Evolutionary conservation across 2,888 invertebrate genomes (phyloP), one percentile per base, ranked within the genome.

Genomic region (Troglohyphantes excavatus): DNA sequence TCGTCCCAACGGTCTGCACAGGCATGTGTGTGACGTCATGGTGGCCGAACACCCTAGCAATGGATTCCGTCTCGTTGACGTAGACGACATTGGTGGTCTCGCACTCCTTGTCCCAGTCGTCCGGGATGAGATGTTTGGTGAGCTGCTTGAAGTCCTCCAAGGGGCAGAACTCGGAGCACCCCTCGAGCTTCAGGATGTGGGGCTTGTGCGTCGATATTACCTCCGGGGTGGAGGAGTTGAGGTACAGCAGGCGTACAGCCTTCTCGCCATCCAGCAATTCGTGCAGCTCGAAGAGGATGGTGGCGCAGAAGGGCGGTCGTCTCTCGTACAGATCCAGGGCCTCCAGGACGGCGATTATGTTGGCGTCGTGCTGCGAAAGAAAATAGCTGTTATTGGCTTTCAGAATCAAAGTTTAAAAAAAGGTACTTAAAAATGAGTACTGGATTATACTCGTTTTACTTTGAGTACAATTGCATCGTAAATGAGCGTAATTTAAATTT

Each of bases 101-200:
- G 26, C 90, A 90, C 53, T 90, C 90, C 26, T 46, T 43, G 29
- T 90, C 61, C 73, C 72, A 84, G 27, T 85, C 61, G 7, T 26
- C 39, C 11, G 90, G 90, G 21, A 90, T 65, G 0, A 85, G 13
- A 7, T 70, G 3, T 39, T 53, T 43, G 0, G 84, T 85, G 11
- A 53, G 65, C 2, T 79, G 53, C 0, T 26, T 23, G 72, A 90
- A 78, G 21, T 73, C 68, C 6, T 73, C 43, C 1, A 90, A 21
- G 26, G 84, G 90, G 26, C 90, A 90, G 27, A 65, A 75, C 19
- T 84, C 73, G 13, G 46, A 19, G 23, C 90, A 90, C 39, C 79
- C 82, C 2, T 75, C 61, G 0, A 84, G 46, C 13, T 67, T 59
- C n/a, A 90, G 29, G 9, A 70, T n/a, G 53, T 84, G 63, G 17